A percentile compares a stretch with the other conserved stretches of the same genome.
These are phyloP conservation scores for Zeugodacus cucurbitae DNA, from an alignment of 1,140 invertebrate species.

Conservation along the genomic window DNA sequence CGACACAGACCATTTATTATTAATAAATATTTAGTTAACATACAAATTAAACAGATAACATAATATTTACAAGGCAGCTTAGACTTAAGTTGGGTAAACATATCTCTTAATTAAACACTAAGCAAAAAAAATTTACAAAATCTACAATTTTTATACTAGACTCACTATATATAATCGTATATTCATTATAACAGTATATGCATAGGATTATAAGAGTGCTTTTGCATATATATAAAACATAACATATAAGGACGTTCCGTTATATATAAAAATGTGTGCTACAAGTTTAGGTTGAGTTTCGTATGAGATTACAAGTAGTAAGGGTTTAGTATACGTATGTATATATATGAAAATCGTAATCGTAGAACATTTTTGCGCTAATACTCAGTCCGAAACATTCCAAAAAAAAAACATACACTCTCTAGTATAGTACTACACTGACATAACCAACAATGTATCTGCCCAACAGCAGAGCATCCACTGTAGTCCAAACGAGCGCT, in stretches of 20 bases:
- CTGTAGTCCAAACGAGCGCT: not conserved
- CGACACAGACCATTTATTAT: not conserved
- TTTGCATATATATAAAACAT: not conserved
- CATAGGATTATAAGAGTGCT: not conserved
- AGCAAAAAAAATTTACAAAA: conserved; percentile 27
- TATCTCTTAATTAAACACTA: not conserved
- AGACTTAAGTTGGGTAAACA: not conserved
- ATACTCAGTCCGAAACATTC: too few relatives aligned
- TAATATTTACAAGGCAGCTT: conserved; percentile 38
- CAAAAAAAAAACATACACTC: too few relatives aligned
- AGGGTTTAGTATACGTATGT: too few relatives aligned
- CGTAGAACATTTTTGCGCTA: too few relatives aligned
- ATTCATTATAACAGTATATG: not conserved
- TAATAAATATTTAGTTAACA: conserved; percentile 32
- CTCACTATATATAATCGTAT: not conserved
- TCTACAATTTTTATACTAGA: not conserved
- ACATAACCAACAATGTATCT: not conserved
- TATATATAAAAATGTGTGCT: not conserved
- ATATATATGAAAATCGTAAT: too few relatives aligned
- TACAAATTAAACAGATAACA: conserved; percentile 29
- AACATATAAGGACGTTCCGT: not conserved
- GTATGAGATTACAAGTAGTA: too few relatives aligned
- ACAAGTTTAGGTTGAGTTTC: not conserved
- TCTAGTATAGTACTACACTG: too few relatives aligned
- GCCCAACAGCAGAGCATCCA: not conserved